Base-by-base conservation (phyloP, 1,140 invertebrate genomes). In the Eulimnadia texana region DNA sequence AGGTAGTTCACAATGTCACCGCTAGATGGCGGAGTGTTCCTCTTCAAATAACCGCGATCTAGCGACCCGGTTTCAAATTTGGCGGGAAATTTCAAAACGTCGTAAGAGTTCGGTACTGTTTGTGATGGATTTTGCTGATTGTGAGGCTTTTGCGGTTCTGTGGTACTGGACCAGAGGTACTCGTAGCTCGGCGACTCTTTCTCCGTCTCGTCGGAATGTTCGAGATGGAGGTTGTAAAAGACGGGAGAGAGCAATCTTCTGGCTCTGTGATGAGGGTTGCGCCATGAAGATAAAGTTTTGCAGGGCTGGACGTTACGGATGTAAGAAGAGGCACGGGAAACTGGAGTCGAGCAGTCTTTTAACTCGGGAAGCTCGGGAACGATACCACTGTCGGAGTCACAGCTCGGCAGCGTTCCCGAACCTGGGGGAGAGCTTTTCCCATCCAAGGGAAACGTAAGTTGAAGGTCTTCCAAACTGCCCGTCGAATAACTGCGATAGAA, bases 401-500 rank as follows among this genome's bases (percentile, higher is more conserved):
- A 60, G 47, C 1, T n/a, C n/a, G n/a, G n/a, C n/a, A n/a, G 20
- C 19, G 11, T 60, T 9, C 13, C 50, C 6, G 52, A 23, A 49
- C 28, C 47, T 22, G 47, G 16, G 24, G 49, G 13, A 50, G 60
- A 22, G 50, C 29, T 51, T 22, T 28, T 13, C 25, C 23, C 56
- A 19, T 13, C 49, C 58, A 24, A 53, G 28, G 9, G 57, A 49
- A 20, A 29, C 62, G 78, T 78, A 64, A 79, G 81, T 64, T 82
- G 78, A 53, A 86, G 79, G 67, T 85, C 83, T 0, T 84, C 84
- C 49, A 86, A 68, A 2, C 83, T 80, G 1, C 84, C 84, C 64
- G 85, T 86, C 0, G 84, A 86, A 68, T 86, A 86, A 67, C 84
- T 86, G 13, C 85, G 73, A 67, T 86, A 86, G 67, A 84, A 85